Base-by-base conservation (phyloP, 2,797 vertebrate genomes). In the Knipowitschia caucasica region DNA sequence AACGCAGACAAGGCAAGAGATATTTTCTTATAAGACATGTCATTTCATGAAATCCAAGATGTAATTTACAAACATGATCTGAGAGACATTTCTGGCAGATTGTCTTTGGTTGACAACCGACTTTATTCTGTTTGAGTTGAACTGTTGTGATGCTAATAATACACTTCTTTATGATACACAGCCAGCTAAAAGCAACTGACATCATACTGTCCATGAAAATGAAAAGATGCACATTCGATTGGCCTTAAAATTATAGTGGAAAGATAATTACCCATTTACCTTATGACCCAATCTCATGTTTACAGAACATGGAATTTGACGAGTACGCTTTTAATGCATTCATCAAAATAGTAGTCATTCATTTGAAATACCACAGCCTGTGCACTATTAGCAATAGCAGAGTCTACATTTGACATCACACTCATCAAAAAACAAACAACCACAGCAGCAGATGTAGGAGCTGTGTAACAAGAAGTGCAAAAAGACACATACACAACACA, bases 281-380 rank as follows among this genome's bases (percentile, higher is more conserved):
- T 18, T 23, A 23, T 6, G 39, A 12, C 11, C 39, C 39, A 50
- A 26, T 14, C 4, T 14, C 56, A 33, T 67, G 56, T 68, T 79
- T 67, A 60, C 47, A 23, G 49, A 59, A 58, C 40, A 50, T 56
- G 70, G 59, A 0, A 4, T 68, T 59, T 71, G 71, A 81, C 51
- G 33, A 43, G 64, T 75, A 73, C 70, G 62, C 50, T 75, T 80
- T 66, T 64, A 83, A 80, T 62, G 56, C 64, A 80, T 83, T 77
- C 61, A 74, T 78, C 69, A 65, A 21, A 20, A 11, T 59, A 67
- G 52, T 68, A 47, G 61, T 57, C 69, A 59, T 58, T 65, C 62
- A 39, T 75, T 78, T 69, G 58, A 82, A 77, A 72, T 71, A 67
- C 71, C 73, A 56, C 78, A n/a, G n/a, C n/a, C n/a, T n/a, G n/a